Base-by-base conservation (phyloP, 2,797 vertebrate species). In the Sebastes hubbsi region DNA sequence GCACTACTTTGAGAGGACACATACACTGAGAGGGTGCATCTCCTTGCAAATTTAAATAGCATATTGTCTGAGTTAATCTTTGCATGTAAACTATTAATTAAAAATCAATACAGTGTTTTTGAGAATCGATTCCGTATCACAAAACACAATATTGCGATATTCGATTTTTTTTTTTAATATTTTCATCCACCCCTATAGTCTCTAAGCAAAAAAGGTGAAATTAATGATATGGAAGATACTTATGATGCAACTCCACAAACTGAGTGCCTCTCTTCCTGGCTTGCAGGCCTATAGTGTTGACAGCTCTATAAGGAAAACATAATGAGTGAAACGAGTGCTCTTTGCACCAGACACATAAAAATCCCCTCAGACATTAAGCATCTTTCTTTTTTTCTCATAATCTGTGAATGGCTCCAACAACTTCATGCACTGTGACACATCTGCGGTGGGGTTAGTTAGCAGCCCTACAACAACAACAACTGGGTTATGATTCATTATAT, bases 181-280 rank as follows among this genome's bases (percentile, higher is more conserved):
- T 46, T 46, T 46, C 16, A 18, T 7, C 0, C 42, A 46, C 6
- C 1, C 42, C 16, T 38, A 38, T 18, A 16, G 42, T 46, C 14
- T 63, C 2, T 8, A 24, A 25, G 49, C 30, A 64, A 72, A 62
- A 34, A 36, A 58, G 77, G 58, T 60, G n/a, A 66, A 59, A 80
- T 78, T 10, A 79, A 75, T 32, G 16, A 25, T n/a, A 61, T 24
- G 54, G 11, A 18, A 52, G 68, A 73, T 82, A 85, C 72, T 75
- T 85, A 76, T 79, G 82, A 87, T 88, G 71, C 80, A 88, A 81
- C 82, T 87, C 78, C 69, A 84, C 61, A 81, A 42, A 86, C 81
- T 81, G 72, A 81, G 80, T 58, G 72, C 65, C 52, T 82, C 16
- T 84, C 54, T 52, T 77, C 63, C 67, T 73, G 55, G 49, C 20